Evolutionary conservation across 2,113 vertebrate species (phyloP), one percentile per base, ranked within the genome.

Genomic region (Nannospalax galili): DNA sequence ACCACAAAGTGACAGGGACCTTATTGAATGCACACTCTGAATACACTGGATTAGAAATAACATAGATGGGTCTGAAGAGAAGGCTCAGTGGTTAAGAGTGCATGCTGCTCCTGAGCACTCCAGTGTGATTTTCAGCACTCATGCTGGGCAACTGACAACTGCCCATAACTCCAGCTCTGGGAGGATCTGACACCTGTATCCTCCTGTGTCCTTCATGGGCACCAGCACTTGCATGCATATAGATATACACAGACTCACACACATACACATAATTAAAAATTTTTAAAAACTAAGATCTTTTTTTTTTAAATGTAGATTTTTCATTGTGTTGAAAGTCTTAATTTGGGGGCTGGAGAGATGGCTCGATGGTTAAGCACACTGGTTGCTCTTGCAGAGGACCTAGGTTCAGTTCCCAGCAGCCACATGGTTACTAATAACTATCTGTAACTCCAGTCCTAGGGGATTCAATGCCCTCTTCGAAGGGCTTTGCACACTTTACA

Each of bases 311-410:
- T 20, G 9, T 19, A 62, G 9, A 22, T 62, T 91, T 90, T 20
- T 74, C 3, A 60, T 42, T 62, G 16, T 92, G 16, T 90, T 67
- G 82, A 73, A 96, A 87, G 80, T 45, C 42, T 87, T n/a, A 45
- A n/a, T n/a, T n/a, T n/a, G n/a, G 48, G 48, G 48, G 48, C 48
- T 52, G 48, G 48, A 52, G 48, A 52, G 48, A 52, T 52, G 48
- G 48, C 48, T 11, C 11, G 11, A 11, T 11, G 11, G 48, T 52
- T 52, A 52, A 52, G 48, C 6, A 11, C 48, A 11, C 48, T 52
- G 48, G 11, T 11, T 52, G 6, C 48, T 52, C 48, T 52, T 52
- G 48, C 48, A 52, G 48, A 52, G 48, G 48, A 52, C 48, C 48
- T 11, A 11, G 48, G 48, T 52, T 52, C 48, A 11, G 11, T 52